Evolutionary conservation across 2,113 vertebrate species (phyloP).

Genomic region (Hiodon tergisus): DNA sequence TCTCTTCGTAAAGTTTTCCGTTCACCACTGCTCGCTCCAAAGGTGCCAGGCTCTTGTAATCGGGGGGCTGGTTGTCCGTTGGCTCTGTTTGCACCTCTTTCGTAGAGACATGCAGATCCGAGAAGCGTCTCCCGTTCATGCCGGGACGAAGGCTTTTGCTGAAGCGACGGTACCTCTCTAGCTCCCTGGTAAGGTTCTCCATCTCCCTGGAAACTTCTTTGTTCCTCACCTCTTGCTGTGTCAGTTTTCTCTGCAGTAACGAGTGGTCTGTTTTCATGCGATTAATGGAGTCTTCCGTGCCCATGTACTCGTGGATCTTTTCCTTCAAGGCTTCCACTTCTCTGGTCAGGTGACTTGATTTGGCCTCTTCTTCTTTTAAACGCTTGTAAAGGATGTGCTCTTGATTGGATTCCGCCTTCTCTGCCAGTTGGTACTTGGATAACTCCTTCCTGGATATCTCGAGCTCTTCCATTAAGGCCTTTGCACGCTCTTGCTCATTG

Average conservation of each 20-base stretch:
- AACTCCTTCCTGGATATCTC: slow-evolving; percentile 80
- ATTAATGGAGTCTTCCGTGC: slow-evolving; percentile 82
- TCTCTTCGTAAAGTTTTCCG: slow-evolving; percentile 77
- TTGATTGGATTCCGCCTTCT: slow-evolving; percentile 84
- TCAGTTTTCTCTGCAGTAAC: slow-evolving; percentile 81
- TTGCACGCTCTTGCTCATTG: slow-evolving; percentile 78
- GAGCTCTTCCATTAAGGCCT: slow-evolving; percentile 77
- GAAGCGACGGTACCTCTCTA: slow-evolving; percentile 86
- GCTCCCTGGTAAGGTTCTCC: slow-evolving; percentile 82
- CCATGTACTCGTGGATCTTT: slow-evolving; percentile 89
- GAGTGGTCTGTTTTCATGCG: slow-evolving; percentile 81
- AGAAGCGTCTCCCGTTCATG: slow-evolving; percentile 85
- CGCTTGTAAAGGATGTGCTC: slow-evolving; percentile 84
- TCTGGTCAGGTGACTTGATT: slow-evolving; percentile 81
- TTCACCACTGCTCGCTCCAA: slow-evolving; percentile 76
- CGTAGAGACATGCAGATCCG: slow-evolving; percentile 81
- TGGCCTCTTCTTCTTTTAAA: slow-evolving; percentile 86
- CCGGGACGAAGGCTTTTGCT: slow-evolving; percentile 80
- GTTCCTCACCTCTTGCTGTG: slow-evolving; percentile 88
- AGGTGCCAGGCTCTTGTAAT: slow-evolving; percentile 71
- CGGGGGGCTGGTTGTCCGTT: slow-evolving; percentile 67
- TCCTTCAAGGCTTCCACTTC: slow-evolving; percentile 90
- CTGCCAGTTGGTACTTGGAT: slow-evolving; percentile 81
- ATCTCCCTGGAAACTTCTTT: slow-evolving; percentile 87
- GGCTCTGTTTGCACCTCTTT: slow-evolving; percentile 94